phyloP scores from a whole-genome alignment of 2,888 invertebrate species.

The Carabus problematicus region DNA sequence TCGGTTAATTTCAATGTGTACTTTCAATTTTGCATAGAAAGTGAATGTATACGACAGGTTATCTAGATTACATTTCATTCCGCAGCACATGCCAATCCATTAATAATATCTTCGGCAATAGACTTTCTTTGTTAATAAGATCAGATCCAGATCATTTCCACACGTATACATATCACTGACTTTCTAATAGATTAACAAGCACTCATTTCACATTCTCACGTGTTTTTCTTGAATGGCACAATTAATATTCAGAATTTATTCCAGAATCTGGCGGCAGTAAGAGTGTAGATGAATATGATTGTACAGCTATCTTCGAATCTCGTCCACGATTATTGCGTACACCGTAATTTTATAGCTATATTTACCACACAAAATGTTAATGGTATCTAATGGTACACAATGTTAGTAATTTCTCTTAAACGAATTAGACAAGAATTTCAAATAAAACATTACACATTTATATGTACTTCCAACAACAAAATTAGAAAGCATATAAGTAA shows the following conservation, averaged over 20 bases:
- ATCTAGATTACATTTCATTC: slow-evolving; percentile 25
- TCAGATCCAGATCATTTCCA: slow-evolving; percentile 34
- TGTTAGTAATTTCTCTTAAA: neutral
- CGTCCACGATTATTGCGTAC: slow-evolving; percentile 48
- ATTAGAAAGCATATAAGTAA: slow-evolving; percentile 2
- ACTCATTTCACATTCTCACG: slow-evolving; percentile 24
- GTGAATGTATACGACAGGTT: slow-evolving; percentile 15
- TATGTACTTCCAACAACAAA: neutral
- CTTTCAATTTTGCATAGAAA: slow-evolving; percentile 37
- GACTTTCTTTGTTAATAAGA: slow-evolving; percentile 41
- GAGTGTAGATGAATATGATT: slow-evolving; percentile 40
- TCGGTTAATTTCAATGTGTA: neutral
- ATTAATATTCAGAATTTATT: slow-evolving; percentile 6
- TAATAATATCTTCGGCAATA: slow-evolving; percentile 34
- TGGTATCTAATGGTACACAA: neutral
- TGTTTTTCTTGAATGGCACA: neutral
- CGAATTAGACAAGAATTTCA: slow-evolving; percentile 1
- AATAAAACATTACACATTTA: slow-evolving; percentile 7
- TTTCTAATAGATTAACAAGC: slow-evolving; percentile 32
- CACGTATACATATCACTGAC: slow-evolving; percentile 13
- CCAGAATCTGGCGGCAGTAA: slow-evolving; percentile 22
- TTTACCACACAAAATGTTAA: neutral
- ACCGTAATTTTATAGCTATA: slow-evolving; percentile 35
- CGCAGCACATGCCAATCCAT: slow-evolving; percentile 22
- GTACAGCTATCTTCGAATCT: slow-evolving; percentile 47